These are phyloP conservation scores for Glaucopsyche alexis DNA, from an alignment of 2,888 invertebrate species.

Conservation along the genomic window DNA sequence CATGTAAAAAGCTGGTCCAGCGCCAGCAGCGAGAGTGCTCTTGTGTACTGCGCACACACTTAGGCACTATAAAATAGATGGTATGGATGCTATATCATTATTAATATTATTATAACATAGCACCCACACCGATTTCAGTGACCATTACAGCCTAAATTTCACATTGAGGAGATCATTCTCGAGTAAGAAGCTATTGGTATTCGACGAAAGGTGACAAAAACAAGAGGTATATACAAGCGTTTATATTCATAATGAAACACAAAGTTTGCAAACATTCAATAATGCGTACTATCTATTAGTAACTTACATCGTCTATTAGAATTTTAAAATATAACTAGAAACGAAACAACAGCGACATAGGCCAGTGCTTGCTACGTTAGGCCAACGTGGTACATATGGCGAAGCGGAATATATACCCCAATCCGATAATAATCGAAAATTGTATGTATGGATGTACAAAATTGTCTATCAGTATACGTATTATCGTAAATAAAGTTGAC, in stretches of 20 bases:
- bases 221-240: conserved; percentile 72
- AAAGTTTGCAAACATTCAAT: conserved; percentile 77
- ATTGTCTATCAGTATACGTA: background rate
- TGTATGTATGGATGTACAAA: background rate
- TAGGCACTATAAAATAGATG: too few species aligned
- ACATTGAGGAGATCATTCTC: too few species aligned
- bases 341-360: conserved; percentile 52
- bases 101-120: too few species aligned
- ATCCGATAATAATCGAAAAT: background rate
- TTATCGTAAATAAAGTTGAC: too few species aligned
- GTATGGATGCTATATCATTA: too few species aligned
- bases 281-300: conserved; percentile 72
- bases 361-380: conserved; percentile 52
- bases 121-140: too few species aligned
- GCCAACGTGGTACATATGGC: conserved; percentile 43
- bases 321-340: conserved; percentile 55
- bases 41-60: too few species aligned
- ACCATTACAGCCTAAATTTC: too few species aligned
- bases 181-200: too few species aligned
- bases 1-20: too few species aligned
- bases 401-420: conserved; percentile 32
- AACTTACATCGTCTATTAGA: conserved; percentile 71
- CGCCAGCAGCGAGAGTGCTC: too few species aligned
- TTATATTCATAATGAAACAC: conserved; percentile 77
- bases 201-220: conserved; percentile 33